Evolutionary conservation across 2,113 vertebrate species (phyloP).

Genomic region (Pseudonaja textilis): DNA sequence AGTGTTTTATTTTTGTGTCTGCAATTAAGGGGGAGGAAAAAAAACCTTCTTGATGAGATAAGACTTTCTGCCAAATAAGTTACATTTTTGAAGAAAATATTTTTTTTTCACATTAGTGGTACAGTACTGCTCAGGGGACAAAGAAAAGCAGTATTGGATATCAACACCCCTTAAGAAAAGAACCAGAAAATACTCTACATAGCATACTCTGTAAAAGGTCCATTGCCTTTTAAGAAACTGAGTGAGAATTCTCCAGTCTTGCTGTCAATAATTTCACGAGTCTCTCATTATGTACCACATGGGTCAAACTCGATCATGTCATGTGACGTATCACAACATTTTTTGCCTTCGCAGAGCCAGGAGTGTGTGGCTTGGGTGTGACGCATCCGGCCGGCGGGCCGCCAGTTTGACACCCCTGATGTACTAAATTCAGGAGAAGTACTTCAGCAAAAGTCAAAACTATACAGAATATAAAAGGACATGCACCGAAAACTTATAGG

Average conservation of each 20-base stretch:
- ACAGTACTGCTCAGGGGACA: not conserved
- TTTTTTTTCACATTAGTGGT: not conserved
- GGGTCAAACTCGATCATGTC: no score
- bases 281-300: not conserved
- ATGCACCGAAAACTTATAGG: not conserved
- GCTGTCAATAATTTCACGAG: not conserved
- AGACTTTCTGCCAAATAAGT: not conserved
- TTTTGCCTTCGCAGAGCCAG: no score
- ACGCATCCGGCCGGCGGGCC: accelerated
- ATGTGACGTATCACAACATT: no score
- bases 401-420: no score
- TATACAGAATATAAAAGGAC: not conserved
- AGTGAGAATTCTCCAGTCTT: not conserved
- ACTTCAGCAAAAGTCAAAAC: not conserved
- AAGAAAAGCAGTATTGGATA: not conserved
- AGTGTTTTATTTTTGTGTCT: not conserved
- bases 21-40: not conserved
- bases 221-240: not conserved
- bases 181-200: not conserved
- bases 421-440: not conserved
- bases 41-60: not conserved
- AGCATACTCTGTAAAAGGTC: not conserved
- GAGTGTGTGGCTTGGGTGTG: no score
- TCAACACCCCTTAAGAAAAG: not conserved
- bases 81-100: not conserved